Base-by-base conservation (phyloP, 2,113 vertebrate genomes). In the Tupaia chinensis region DNA sequence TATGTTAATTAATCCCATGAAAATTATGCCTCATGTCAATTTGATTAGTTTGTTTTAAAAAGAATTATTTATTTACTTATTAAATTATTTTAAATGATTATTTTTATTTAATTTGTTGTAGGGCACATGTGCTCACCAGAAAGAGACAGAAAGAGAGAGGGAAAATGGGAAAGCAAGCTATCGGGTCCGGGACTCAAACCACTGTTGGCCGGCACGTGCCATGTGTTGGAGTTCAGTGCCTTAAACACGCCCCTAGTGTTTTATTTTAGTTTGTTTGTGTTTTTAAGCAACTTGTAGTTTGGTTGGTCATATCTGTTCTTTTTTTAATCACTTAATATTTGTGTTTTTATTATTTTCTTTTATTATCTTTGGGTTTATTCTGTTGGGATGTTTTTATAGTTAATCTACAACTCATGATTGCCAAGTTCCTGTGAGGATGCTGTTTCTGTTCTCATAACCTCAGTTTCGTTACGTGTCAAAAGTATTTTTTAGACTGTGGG, bases 311-410 rank as follows among this genome's bases (percentile, higher is more conserved):
- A 44, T 44, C 44, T 44, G 5, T 44, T 44, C n/a, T n/a, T 54
- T 68, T 34, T 73, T 73, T 11, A 84, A 61, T 80, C 44, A 44
- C 44, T 44, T 27, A 76, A 53, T 69, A 77, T 78, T 27, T 87
- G 11, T 72, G 66, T 9, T 53, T 95, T 69, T 76, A 83, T 91
- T 60, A 53, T 58, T 44, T 69, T 25, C 25, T 91, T 86, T 13
- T 32, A 13, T 90, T 87, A 70, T 77, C 17, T 94, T 96, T 90
- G 34, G 44, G 10, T 58, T 93, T 81, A 74, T 86, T 89, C 88
- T 89, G 53, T 84, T 85, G 23, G 77, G 66, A 54, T 80, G 54
- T 94, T 91, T 86, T 72, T 22, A 32, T 63, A 74, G 58, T 74
- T 65, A 74, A 90, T 77, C 25, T 54, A 10, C 34, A 60, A 12